Evolutionary conservation across 2,797 vertebrate species (phyloP).

Genomic region (Channallabes apus): DNA sequence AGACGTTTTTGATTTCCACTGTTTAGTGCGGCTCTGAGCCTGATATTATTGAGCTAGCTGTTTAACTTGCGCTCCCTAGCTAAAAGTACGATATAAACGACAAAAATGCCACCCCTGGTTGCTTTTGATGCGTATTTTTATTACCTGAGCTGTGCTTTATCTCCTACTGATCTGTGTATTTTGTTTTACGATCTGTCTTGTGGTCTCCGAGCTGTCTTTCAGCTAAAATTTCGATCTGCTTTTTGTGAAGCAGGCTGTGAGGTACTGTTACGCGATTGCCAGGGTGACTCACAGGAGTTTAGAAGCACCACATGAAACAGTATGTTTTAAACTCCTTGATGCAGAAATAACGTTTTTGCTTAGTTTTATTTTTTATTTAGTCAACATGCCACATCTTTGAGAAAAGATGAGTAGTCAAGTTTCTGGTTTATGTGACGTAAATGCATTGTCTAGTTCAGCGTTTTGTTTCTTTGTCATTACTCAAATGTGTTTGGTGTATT

Average conservation of each 20-base stretch:
- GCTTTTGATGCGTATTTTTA: background rate
- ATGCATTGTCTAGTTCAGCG: background rate
- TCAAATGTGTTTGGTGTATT: background rate
- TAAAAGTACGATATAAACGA: background rate
- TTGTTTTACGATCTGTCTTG: background rate
- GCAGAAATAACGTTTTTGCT: background rate
- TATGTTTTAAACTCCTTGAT: background rate
- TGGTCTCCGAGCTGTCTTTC: background rate
- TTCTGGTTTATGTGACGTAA: background rate
- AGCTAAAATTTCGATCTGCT: conserved; percentile 5
- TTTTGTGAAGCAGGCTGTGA: background rate
- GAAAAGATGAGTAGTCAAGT: background rate
- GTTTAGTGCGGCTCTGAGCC: background rate
- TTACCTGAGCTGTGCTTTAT: background rate
- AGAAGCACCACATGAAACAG: background rate
- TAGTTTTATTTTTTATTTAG: background rate
- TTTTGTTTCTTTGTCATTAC: background rate
- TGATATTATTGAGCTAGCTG: background rate
- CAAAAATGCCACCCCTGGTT: background rate
- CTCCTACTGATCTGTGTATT: background rate
- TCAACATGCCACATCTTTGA: background rate
- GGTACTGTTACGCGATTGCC: background rate
- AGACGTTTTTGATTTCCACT: background rate
- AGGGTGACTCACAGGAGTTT: conserved; percentile 9
- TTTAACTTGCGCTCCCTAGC: background rate